Base-by-base conservation (phyloP, 2,797 vertebrate species). In the Mareca strepera region DNA sequence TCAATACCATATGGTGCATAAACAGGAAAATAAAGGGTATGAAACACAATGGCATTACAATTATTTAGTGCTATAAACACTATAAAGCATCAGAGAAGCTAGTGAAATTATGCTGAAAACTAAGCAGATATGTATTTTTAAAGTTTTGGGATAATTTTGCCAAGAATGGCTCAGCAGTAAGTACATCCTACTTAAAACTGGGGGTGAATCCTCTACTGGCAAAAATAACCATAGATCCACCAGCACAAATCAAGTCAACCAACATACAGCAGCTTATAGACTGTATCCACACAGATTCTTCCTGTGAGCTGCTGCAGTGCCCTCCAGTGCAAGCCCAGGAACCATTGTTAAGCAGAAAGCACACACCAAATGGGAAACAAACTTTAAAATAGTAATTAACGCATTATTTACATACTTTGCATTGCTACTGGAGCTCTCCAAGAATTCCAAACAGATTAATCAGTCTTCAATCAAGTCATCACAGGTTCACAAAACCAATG, bases 21-120 rank as follows among this genome's bases (percentile, higher is more conserved):
- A 89, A 76, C 70, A 89, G 35, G 93, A 96, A 91, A 95, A 88
- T 59, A 90, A 80, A 77, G 43, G 87, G 25, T 55, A 81, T 73
- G 79, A 95, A 96, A 84, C 77, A 93, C 39, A 92, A 91, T 21
- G 41, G 64, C 74, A 94, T 90, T 91, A 82, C 63, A 94, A 77
- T 95, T 96, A 95, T 96, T 96, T 94, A 94, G 82, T 86, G 60
- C 67, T 84, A 84, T 81, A 86, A 95, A 85, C 76, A 74, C 72
- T 55, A 82, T 86, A 93, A 93, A 95, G 29, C 63, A 95, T 46
- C 53, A 66, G 44, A 68, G 64, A 33, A 84, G 60, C 63, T 87
- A 48, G 84, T 31, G 91, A 96, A 91, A 93, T 84, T 78, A 94
- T 90, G 35, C 83, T 82, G 82, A 80, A 92, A 84, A 82, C 46